Evolutionary conservation across 2,888 invertebrate species (phyloP).

Genomic region (Amblyjoppa fuscipennis): DNA sequence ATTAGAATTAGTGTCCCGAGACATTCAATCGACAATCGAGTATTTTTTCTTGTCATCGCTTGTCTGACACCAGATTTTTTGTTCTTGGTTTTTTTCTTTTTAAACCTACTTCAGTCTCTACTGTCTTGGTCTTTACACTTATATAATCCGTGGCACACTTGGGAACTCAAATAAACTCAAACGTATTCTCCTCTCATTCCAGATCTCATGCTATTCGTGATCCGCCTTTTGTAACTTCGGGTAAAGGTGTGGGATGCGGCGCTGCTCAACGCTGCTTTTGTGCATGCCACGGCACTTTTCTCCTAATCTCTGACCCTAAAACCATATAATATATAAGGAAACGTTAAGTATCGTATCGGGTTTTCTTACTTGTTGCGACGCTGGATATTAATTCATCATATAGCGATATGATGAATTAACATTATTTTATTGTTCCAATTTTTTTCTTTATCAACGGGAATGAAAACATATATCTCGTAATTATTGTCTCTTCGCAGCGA

Average conservation of each 20-base stretch:
- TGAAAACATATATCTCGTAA: too few relatives aligned
- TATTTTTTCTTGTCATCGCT: constrained; percentile 30
- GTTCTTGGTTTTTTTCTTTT: constrained; percentile 19
- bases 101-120: constrained; percentile 65
- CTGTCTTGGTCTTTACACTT: constrained; percentile 66
- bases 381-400: too few relatives aligned
- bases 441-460: too few relatives aligned
- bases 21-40: constrained; percentile 46
- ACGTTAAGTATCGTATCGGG: too few relatives aligned
- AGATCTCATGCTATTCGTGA: constrained; percentile 77
- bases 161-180: constrained; percentile 64
- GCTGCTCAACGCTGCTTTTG: constrained; percentile 82
- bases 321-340: constrained; percentile 21
- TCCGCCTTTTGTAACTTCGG: constrained; percentile 83
- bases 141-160: constrained; percentile 71
- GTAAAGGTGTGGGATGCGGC: constrained; percentile 83
- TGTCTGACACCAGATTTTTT: constrained; percentile 44
- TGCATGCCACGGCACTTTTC: constrained; percentile 84
- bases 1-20: constrained; percentile 46
- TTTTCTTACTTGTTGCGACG: too few relatives aligned
- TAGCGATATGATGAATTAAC: too few relatives aligned
- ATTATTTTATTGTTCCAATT: too few relatives aligned
- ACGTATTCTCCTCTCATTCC: constrained; percentile 70
- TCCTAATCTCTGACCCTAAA: constrained; percentile 84
- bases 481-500: too few relatives aligned